Percentiles rank a stretch among this genome's conserved stretches.
Evolutionary conservation across 2,888 invertebrate genomes (phyloP).

Genomic region (Gymnoscelis rufifasciata): DNA sequence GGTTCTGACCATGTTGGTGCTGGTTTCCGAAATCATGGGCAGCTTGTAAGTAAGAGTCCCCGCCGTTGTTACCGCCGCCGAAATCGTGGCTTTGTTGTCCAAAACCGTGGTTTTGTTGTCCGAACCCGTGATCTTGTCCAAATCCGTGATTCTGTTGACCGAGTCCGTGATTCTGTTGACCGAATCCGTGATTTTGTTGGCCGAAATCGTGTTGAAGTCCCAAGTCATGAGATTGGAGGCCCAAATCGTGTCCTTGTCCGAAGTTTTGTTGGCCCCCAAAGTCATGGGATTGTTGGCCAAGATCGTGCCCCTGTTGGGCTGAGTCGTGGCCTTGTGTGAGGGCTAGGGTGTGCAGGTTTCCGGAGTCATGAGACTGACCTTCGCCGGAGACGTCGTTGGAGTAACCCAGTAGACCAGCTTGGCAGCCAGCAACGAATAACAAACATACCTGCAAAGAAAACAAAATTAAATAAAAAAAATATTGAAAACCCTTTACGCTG

Average conservation of each 20-base stretch:
- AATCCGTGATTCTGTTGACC: conserved; percentile 8
- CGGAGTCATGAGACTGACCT: conserved; percentile 42
- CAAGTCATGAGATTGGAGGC: not conserved
- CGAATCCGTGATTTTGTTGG: conserved; percentile 24
- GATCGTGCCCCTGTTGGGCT: conserved; percentile 24
- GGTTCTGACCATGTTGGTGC: conserved; percentile 25
- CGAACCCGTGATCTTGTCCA: conserved; percentile 30
- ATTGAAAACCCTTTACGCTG: too few species aligned
- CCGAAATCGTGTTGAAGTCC: conserved; percentile 9
- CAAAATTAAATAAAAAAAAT: too few species aligned
- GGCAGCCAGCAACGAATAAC: conserved; percentile 65
- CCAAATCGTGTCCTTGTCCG: conserved; percentile 27
- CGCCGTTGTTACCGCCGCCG: conserved; percentile 38
- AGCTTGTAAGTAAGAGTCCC: conserved; percentile 65
- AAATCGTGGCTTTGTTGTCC: conserved; percentile 23
- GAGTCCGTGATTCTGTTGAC: conserved; percentile 1
- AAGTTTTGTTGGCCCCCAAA: not conserved
- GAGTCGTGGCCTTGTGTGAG: conserved; percentile 31
- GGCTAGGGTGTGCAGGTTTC: conserved; percentile 35
- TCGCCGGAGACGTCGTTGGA: conserved; percentile 44
- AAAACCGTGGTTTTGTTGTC: conserved; percentile 7
- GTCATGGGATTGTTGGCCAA: conserved; percentile 16
- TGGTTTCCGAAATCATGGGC: conserved; percentile 54
- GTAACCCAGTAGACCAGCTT: conserved; percentile 53
- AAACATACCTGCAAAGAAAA: conserved; percentile 56